These are phyloP conservation scores for Alca torda DNA, from an alignment of 2,797 vertebrate genomes.

Conservation along the genomic window DNA sequence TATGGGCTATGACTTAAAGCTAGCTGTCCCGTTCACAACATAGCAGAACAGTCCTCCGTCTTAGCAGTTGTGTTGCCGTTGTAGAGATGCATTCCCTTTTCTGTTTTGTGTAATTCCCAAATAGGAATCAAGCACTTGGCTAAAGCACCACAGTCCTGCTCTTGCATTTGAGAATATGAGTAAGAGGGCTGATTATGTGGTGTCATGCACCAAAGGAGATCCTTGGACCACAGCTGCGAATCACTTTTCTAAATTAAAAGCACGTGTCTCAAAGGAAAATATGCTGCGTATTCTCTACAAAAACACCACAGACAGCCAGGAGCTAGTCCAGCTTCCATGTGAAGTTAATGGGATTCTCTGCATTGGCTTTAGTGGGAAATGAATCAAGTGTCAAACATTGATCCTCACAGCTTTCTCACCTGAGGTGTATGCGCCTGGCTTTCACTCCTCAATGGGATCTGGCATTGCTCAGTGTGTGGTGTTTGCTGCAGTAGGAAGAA, in stretches of 20 bases:
- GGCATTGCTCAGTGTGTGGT: not conserved
- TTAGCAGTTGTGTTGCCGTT: not conserved
- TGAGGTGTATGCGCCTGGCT: not conserved
- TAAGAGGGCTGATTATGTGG: not conserved
- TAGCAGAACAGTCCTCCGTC: not conserved
- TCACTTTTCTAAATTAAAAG: slow-evolving; percentile 38
- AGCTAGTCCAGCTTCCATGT: not conserved
- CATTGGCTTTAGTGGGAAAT: not conserved
- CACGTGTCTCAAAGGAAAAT: not conserved
- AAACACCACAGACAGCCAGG: not conserved
- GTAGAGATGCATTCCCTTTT: not conserved
- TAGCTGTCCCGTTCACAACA: not conserved
- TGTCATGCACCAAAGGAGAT: slow-evolving; percentile 15
- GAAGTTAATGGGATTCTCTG: not conserved
- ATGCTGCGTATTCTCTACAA: not conserved
- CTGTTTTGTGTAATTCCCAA: not conserved
- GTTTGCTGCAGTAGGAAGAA: not conserved
- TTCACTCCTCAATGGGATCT: not conserved
- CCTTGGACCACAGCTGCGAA: not conserved
- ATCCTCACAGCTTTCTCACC: not conserved
- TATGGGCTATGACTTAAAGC: not conserved
- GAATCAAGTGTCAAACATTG: not conserved
- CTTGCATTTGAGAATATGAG: not conserved
- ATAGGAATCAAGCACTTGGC: not conserved
- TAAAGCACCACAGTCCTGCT: not conserved